Percentiles rank a stretch among this genome's conserved stretches.
These are phyloP conservation scores for Apis laboriosa DNA, from an alignment of 1,140 invertebrate species.

Conservation along the genomic window DNA sequence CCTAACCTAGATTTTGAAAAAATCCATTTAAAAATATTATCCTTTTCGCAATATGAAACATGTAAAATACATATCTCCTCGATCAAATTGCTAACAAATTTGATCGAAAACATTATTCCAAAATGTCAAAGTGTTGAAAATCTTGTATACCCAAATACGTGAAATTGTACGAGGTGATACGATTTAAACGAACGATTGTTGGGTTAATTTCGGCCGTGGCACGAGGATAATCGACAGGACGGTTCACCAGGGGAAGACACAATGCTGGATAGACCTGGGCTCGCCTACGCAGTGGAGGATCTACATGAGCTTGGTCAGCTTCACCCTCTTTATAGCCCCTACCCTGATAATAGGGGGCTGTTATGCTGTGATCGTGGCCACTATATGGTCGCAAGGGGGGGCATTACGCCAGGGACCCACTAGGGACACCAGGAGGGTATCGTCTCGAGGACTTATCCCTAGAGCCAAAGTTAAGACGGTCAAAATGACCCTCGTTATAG, in stretches of 20 bases:
- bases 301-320: constrained; percentile 92
- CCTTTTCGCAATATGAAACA: too few species aligned
- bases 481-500: constrained; percentile 98
- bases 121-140: too few species aligned
- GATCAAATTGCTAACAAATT: too few species aligned
- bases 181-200: neutral
- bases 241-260: constrained; percentile 84
- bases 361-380: constrained; percentile 95
- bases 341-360: constrained; percentile 94
- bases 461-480: constrained; percentile 98
- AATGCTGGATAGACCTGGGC: constrained; percentile 95
- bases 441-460: constrained; percentile 93
- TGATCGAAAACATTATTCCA: too few species aligned
- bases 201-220: constrained; percentile 4
- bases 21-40: too few species aligned
- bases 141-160: too few species aligned
- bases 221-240: constrained; percentile 42
- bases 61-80: too few species aligned
- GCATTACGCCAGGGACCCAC: constrained; percentile 80
- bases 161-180: neutral
- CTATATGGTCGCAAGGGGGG: constrained; percentile 91
- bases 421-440: constrained; percentile 84
- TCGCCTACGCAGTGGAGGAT: constrained; percentile 90
- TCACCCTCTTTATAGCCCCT: constrained; percentile 93
- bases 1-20: too few species aligned